Base-by-base conservation (phyloP, 1,140 invertebrate genomes). In the Neoseiulus cucumeris region DNA sequence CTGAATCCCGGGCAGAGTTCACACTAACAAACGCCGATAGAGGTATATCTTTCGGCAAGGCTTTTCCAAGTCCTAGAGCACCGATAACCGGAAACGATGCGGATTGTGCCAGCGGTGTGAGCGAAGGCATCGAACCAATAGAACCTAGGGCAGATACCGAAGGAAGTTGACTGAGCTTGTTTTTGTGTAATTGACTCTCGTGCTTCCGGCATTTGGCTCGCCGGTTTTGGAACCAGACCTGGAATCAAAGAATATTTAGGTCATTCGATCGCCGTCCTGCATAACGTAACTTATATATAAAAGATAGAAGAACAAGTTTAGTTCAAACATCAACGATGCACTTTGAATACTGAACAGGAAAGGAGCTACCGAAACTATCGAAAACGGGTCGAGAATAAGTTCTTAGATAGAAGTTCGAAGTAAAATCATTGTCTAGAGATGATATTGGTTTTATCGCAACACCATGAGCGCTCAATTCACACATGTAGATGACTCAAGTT, bases 221-320 rank as follows among this genome's bases (percentile, higher is more conserved):
- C 73, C 91, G 79, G 74, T 95, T 95, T 80, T 95, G 91, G 77
- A 95, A 95, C 91, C 91, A 96, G 67, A 91, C 89, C 87, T 89
- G 77, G 42, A 81, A 79, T 70, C 72, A 66, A 66, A 73, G 70
- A 73, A 73, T 64, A 67, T 39, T 39, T 44, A 67, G 33, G 4
- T 39, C 33, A 39, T 39, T 39, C 33, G n/a, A n/a, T n/a, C n/a
- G n/a, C n/a, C n/a, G n/a, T n/a, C n/a, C n/a, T n/a, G n/a, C n/a
- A n/a, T n/a, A n/a, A n/a, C n/a, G n/a, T n/a, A n/a, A n/a, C n/a
- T n/a, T n/a, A n/a, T n/a, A n/a, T n/a, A n/a, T n/a, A n/a, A n/a
- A n/a, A n/a, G n/a, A n/a, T n/a, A n/a, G n/a, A n/a, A n/a, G n/a
- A n/a, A n/a, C n/a, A n/a, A n/a, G n/a, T n/a, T n/a, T n/a, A n/a